Base-by-base conservation (phyloP, 2,797 vertebrate genomes). In the Acanthurus lineatus region DNA sequence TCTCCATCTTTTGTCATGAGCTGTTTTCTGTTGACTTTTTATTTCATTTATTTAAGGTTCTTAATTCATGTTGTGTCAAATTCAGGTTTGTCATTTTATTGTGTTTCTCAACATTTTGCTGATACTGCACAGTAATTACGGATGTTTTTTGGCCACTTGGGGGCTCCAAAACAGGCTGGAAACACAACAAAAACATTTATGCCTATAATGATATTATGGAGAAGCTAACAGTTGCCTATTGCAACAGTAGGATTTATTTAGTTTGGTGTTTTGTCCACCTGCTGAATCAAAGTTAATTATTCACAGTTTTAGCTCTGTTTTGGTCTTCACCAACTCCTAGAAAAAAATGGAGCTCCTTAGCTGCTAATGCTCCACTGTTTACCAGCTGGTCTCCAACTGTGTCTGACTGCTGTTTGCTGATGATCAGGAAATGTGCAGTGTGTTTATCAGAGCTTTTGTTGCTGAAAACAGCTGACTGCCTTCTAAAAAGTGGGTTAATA, bases 1-100 rank as follows among this genome's bases (percentile, higher is more conserved):
- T 44, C 28, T 59, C 65, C 48, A 49, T 61, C 20, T 40, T 20
- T 59, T 49, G 17, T 60, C 53, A 56, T 81, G 51, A 40, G n/a
- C 53, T 59, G 6, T 63, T 59, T 77, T 47, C 47, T 70, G 22
- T 54, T 22, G 54, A 32, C 9, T 69, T 60, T 47, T 40, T 51
- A n/a, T 54, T 73, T 28, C 28, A 28, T 2, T 28, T 28, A 28
- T 60, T 51, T 22, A 56, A 48, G n/a, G 6, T 44, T 61, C n/a
- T 77, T 79, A 64, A 85, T 86, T 90, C 82, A 86, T 89, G 69
- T 86, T 80, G 42, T 76, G 51, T 71, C 32, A 14, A 52, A 63
- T 56, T 66, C 32, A 73, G 25, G 16, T 65, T 32, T 62, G 3
- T 35, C 35, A 1, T 51, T 72, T 52, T 32, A 52, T 57, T 42